A percentile compares a stretch with the other conserved stretches of the same genome.
These are phyloP conservation scores for human (Homo sapiens) DNA, from an alignment of 2,113 vertebrate species.

Conservation along the genomic window DNA sequence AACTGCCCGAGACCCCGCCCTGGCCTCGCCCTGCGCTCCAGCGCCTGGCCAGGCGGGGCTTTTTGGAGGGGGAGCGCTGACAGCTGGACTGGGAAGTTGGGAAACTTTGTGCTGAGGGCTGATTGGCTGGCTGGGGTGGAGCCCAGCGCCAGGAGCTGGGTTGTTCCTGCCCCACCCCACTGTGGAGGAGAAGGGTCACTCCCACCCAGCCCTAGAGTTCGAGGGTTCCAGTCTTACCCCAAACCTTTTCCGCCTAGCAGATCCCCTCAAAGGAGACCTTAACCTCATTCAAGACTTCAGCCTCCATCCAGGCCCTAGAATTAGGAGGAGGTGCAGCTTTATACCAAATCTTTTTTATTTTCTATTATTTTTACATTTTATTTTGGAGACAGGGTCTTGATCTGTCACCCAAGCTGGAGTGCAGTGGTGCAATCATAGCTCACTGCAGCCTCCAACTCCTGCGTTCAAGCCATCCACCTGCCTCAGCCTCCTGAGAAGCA, in stretches of 20 bases:
- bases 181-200: background rate
- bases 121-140: constrained; percentile 50
- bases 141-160: background rate
- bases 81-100: constrained; percentile 50
- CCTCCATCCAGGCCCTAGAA: background rate
- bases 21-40: constrained; percentile 62
- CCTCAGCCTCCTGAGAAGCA: no score
- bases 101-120: constrained; percentile 51
- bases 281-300: background rate
- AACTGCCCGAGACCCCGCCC: constrained; percentile 65
- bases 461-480: no score
- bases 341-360: background rate
- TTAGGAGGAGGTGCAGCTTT: background rate
- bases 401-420: no score
- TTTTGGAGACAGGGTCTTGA: no score
- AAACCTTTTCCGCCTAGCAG: background rate
- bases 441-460: no score
- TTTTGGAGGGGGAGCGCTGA: background rate
- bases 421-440: no score
- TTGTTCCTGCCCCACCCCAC: background rate
- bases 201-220: background rate
- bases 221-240: background rate
- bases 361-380: no score
- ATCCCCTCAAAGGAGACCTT: background rate
- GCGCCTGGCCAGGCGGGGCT: constrained; percentile 5